phyloP scores from a whole-genome alignment of 2,797 vertebrate genomes.

The Characodon lateralis region DNA sequence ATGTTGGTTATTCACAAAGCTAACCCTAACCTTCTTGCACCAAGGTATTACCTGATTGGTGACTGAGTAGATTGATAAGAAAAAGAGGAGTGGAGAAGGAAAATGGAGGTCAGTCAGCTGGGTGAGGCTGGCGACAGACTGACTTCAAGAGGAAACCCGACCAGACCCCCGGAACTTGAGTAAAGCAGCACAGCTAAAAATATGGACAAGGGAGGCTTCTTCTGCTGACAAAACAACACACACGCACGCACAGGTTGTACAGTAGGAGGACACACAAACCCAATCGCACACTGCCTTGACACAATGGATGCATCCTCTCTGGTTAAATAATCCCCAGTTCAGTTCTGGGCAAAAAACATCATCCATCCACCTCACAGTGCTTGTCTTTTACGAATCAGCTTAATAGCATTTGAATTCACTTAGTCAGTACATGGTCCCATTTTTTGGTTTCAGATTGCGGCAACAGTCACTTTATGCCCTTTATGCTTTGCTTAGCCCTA shows the following conservation, averaged over 20 bases:
- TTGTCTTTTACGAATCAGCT: constrained; percentile 67
- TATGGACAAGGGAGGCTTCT: constrained; percentile 75
- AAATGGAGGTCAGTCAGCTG: constrained; percentile 35
- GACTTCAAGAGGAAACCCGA: constrained; percentile 80
- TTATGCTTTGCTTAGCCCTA: constrained; percentile 26
- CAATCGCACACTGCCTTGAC: constrained; percentile 53
- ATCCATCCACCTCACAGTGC: constrained; percentile 64
- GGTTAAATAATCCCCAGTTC: constrained; percentile 53
- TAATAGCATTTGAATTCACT: constrained; percentile 46
- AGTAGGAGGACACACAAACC: constrained; percentile 51
- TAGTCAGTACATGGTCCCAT: constrained; percentile 62
- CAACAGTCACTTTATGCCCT: constrained; percentile 24
- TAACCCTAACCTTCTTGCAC: neutral
- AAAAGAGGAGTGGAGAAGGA: constrained; percentile 14
- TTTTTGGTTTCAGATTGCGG: constrained; percentile 70
- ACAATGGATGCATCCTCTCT: constrained; percentile 60
- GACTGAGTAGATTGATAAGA: neutral
- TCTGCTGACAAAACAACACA: constrained; percentile 74
- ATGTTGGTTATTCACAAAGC: neutral
- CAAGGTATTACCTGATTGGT: neutral
- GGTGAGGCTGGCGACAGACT: constrained; percentile 77
- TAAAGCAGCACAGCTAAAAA: constrained; percentile 78
- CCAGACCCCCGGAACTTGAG: constrained; percentile 73
- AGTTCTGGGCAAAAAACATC: constrained; percentile 36
- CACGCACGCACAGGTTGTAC: constrained; percentile 49